These are phyloP conservation scores for Callyntrura guangdongensis DNA, from an alignment of 2,888 invertebrate genomes.

Conservation along the genomic window DNA sequence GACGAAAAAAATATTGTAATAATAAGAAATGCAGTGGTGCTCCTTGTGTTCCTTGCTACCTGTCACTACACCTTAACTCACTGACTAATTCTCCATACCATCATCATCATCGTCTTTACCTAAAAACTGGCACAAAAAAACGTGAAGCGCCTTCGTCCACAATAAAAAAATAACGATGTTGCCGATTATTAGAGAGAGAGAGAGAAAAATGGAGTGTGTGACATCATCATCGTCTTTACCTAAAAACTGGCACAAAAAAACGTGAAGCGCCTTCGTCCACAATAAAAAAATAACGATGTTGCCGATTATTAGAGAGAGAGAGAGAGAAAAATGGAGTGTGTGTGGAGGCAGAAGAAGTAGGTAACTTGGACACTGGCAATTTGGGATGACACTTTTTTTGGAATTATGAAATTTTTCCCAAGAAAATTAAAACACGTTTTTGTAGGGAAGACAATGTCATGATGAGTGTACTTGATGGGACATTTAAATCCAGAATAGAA, in stretches of 20 bases:
- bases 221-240: background rate
- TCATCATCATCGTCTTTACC: too few relatives aligned
- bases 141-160: too few relatives aligned
- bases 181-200: background rate
- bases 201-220: too few relatives aligned
- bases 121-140: background rate
- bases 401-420: background rate
- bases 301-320: background rate
- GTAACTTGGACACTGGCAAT: background rate
- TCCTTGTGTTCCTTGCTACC: background rate
- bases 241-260: background rate
- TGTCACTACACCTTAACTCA: conserved; percentile 4
- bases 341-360: background rate
- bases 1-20: conserved; percentile 18
- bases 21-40: conserved; percentile 4
- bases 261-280: too few relatives aligned
- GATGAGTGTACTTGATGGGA: background rate
- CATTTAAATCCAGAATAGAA: background rate
- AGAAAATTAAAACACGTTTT: background rate
- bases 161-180: too few relatives aligned
- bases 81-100: conserved; percentile 11
- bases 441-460: background rate
- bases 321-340: background rate
- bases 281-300: too few relatives aligned
- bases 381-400: too few relatives aligned